These are phyloP conservation scores for Bubo blakistoni DNA, from an alignment of 2,113 vertebrate species.

Conservation along the genomic window DNA sequence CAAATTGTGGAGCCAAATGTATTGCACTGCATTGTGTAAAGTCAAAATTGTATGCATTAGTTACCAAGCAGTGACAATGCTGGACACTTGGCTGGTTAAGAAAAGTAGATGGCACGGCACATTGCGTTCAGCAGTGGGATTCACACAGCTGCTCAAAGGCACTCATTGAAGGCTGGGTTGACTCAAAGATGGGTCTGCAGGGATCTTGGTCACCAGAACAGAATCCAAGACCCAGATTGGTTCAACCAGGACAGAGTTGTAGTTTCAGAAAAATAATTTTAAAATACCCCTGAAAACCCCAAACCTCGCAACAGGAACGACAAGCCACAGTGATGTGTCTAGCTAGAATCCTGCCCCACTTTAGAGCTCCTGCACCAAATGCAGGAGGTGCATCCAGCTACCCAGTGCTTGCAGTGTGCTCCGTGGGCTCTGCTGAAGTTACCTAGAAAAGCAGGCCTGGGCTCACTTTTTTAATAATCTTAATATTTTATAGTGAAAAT, in stretches of 20 bases:
- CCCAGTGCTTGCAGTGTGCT: neutral
- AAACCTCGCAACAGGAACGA: neutral
- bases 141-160: neutral
- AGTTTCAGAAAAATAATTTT: neutral
- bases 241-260: neutral
- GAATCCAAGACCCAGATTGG: neutral
- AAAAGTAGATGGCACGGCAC: neutral
- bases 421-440: neutral
- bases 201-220: neutral
- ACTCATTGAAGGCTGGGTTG: neutral
- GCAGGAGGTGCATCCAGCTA: neutral
- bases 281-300: neutral
- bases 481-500: neutral
- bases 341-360: neutral
- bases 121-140: neutral
- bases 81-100: neutral
- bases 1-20: conserved; percentile 32
- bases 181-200: neutral
- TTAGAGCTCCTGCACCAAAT: neutral
- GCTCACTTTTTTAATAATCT: neutral
- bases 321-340: rapidly evolving
- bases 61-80: neutral
- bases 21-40: conserved; percentile 28
- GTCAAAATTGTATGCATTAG: neutral
- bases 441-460: neutral